phyloP scores from a whole-genome alignment of 2,888 invertebrate genomes.

The Drosophila mimica region DNA sequence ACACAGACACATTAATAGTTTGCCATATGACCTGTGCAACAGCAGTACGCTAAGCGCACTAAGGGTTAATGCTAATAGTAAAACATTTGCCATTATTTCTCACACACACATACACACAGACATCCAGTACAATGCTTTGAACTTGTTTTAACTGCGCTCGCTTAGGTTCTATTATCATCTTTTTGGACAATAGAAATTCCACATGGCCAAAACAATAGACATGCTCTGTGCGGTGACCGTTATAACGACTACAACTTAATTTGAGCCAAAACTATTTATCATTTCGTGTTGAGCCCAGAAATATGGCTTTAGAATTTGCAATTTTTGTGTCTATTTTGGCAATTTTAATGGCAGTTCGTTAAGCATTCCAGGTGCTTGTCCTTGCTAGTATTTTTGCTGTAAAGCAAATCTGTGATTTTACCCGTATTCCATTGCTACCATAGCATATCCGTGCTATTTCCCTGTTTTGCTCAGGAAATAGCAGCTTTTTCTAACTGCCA shows the following conservation, averaged over 20 bases:
- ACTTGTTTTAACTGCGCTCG: slow-evolving; percentile 52
- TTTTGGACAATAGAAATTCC: slow-evolving; percentile 61
- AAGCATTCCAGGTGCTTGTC: not conserved
- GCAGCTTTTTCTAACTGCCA: too few species aligned
- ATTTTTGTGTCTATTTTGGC: not conserved
- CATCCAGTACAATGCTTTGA: slow-evolving; percentile 32
- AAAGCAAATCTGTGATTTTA: not conserved
- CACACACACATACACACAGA: slow-evolving; percentile 26
- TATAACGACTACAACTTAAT: slow-evolving; percentile 48
- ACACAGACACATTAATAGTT: slow-evolving; percentile 9
- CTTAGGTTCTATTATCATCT: slow-evolving; percentile 41
- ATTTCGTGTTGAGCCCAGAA: not conserved
- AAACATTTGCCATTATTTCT: slow-evolving; percentile 41
- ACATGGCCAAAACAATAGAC: slow-evolving; percentile 38
- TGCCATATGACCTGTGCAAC: slow-evolving; percentile 46
- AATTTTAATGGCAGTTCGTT: not conserved
- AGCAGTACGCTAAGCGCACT: slow-evolving; percentile 27
- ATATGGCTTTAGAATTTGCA: not conserved
- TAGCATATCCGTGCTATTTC: not conserved
- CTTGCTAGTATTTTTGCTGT: not conserved
- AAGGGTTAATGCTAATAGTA: slow-evolving; percentile 55
- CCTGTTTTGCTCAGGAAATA: not conserved
- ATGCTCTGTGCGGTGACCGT: slow-evolving; percentile 47
- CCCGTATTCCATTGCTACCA: not conserved
- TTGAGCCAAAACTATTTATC: slow-evolving; percentile 9